Percentiles rank a stretch among this genome's conserved stretches.
Conservation (phyloP, 2,797 vertebrate genomes). For the Epinephelus coioides region DNA sequence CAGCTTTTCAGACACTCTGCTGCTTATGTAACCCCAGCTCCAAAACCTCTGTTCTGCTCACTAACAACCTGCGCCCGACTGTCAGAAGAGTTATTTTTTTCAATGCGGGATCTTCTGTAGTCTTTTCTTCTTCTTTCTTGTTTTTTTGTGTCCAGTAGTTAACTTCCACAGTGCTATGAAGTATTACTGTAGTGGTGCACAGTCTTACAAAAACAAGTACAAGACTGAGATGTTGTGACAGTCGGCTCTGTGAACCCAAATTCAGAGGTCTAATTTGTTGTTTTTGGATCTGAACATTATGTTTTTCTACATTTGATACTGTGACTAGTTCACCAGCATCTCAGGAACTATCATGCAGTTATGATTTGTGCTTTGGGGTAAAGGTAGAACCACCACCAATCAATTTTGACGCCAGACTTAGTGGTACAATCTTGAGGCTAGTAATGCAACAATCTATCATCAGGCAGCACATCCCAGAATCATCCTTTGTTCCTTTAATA, state of each 20-base stretch:
- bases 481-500: not conserved
- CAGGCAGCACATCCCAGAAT: not conserved
- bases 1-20: conserved; percentile 66
- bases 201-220: not conserved
- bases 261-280: not conserved
- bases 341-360: not conserved
- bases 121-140: not conserved
- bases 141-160: conserved; percentile 45
- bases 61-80: conserved; percentile 61
- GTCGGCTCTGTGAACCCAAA: not conserved
- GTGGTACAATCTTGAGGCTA: conserved; percentile 23
- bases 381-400: conserved; percentile 14
- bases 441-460: conserved; percentile 21
- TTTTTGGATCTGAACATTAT: not conserved
- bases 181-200: not conserved
- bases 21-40: conserved; percentile 72
- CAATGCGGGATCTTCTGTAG: conserved; percentile 13
- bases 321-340: not conserved
- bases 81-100: conserved; percentile 14
- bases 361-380: not conserved
- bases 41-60: conserved; percentile 63
- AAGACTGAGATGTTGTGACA: conserved; percentile 1
- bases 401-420: conserved; percentile 17
- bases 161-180: conserved; percentile 13
- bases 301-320: not conserved